These are phyloP conservation scores for Brachionichthys hirsutus DNA, from an alignment of 2,113 vertebrate genomes.

Conservation along the genomic window DNA sequence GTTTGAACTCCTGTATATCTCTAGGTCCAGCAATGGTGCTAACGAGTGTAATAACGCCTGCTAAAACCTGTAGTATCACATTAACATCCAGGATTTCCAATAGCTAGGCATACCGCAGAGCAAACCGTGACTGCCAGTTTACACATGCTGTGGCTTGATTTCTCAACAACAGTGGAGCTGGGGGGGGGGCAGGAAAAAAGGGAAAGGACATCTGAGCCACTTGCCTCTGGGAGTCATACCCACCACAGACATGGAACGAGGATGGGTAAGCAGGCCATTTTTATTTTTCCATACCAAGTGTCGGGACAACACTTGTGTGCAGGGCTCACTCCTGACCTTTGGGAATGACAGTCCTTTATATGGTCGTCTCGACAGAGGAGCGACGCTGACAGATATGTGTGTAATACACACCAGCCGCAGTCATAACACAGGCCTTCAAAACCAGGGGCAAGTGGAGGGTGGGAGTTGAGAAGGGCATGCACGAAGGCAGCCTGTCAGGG, in stretches of 20 bases:
- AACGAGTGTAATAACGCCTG: conserved; percentile 28
- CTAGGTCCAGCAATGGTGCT: conserved; percentile 15
- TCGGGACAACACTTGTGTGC: conserved; percentile 81
- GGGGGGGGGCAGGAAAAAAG: conserved; percentile 30
- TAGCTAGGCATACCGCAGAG: conserved; percentile 11
- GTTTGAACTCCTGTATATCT: conserved; percentile 29
- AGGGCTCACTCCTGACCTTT: conserved; percentile 81
- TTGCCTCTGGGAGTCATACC: conserved; percentile 36
- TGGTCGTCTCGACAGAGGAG: conserved; percentile 72
- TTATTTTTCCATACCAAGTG: conserved; percentile 75
- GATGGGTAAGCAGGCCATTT: conserved; percentile 52
- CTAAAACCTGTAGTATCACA: conserved; percentile 26
- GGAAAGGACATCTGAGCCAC: conserved; percentile 56
- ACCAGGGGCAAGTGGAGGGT: conserved; percentile 30
- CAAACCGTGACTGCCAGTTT: conserved; percentile 32
- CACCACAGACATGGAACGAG: conserved; percentile 60
- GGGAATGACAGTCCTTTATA: conserved; percentile 81
- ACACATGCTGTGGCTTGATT: conserved; percentile 35
- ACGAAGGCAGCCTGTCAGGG: conserved; percentile 42
- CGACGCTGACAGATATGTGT: conserved; percentile 75
- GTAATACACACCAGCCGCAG: conserved; percentile 80
- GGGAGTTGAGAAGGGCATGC: conserved; percentile 46
- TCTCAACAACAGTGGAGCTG: conserved; percentile 36
- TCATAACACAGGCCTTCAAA: conserved; percentile 75
- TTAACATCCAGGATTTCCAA: conserved; percentile 34